These are phyloP conservation scores for Salvelinus namaycush DNA, from an alignment of 2,113 vertebrate species.

Conservation along the genomic window DNA sequence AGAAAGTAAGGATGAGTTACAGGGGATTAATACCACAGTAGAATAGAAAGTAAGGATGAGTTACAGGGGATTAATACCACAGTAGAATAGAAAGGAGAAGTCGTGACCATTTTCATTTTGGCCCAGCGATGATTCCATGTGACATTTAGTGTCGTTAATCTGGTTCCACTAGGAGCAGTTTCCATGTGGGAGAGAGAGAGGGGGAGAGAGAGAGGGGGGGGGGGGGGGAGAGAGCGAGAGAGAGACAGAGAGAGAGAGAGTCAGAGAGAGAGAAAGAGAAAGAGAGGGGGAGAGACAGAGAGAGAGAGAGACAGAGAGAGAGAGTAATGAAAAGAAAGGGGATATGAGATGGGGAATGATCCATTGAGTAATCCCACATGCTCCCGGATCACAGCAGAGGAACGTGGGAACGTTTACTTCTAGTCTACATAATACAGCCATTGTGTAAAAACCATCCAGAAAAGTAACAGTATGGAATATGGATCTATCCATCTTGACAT, in stretches of 20 bases:
- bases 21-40: too few relatives aligned
- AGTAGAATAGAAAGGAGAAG: not conserved
- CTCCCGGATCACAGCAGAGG: slow-evolving; percentile 60
- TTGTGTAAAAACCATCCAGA: too few relatives aligned
- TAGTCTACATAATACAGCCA: too few relatives aligned
- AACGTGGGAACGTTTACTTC: too few relatives aligned
- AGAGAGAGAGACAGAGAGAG: not conserved
- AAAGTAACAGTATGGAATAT: too few relatives aligned
- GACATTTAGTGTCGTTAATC: not conserved
- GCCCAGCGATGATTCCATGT: slow-evolving; percentile 6
- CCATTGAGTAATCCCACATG: slow-evolving; percentile 74
- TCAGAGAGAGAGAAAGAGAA: too few relatives aligned
- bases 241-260: too few relatives aligned
- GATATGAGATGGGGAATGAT: slow-evolving; percentile 67
- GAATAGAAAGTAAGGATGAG: too few relatives aligned
- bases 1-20: too few relatives aligned
- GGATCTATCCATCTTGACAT: too few relatives aligned
- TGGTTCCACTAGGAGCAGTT: not conserved
- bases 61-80: too few relatives aligned
- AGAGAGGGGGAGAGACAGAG: not conserved
- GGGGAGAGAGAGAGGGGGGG: rapidly evolving
- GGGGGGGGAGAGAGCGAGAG: too few relatives aligned
- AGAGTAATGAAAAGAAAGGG: slow-evolving; percentile 1
- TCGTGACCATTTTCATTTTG: not conserved
- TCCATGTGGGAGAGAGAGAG: not conserved